Evolutionary conservation across 2,797 vertebrate species (phyloP).

Genomic region (Myripristis murdjan): DNA sequence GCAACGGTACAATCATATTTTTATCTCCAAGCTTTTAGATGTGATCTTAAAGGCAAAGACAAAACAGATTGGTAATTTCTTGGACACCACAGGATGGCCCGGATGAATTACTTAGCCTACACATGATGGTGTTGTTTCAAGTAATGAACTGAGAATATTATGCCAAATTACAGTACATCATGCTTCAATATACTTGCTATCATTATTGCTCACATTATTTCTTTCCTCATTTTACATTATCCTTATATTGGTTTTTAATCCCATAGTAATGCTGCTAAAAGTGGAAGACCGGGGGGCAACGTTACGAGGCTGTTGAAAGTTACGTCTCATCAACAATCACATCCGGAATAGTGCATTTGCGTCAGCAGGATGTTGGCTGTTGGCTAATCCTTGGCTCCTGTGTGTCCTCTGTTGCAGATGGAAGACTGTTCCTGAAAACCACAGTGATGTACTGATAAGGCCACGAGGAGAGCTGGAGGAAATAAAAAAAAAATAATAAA

Average conservation of each 20-base stretch:
- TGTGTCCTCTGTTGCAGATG: constrained; percentile 91
- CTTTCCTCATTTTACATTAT: constrained; percentile 42
- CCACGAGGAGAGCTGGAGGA: constrained; percentile 77
- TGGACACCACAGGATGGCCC: neutral
- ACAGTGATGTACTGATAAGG: constrained; percentile 98
- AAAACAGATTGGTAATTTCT: neutral
- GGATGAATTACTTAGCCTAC: neutral
- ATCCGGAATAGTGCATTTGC: constrained; percentile 59
- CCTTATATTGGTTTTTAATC: constrained; percentile 51
- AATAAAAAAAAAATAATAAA: constrained; percentile 78
- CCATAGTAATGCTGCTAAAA: constrained; percentile 44
- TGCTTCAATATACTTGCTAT: constrained; percentile 57
- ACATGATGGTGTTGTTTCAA: constrained; percentile 3
- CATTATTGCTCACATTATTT: constrained; percentile 14
- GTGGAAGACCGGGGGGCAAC: constrained; percentile 58
- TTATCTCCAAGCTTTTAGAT: constrained; percentile 18
- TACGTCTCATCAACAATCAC: constrained; percentile 62
- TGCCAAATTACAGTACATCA: constrained; percentile 12
- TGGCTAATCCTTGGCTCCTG: constrained; percentile 71
- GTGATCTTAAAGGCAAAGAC: constrained; percentile 21
- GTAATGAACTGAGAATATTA: constrained; percentile 7
- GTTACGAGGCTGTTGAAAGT: constrained; percentile 57
- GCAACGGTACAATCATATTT: constrained; percentile 41
- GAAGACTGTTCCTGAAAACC: constrained; percentile 99
- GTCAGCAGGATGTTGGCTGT: constrained; percentile 68